These are phyloP conservation scores for Oscheius sp. DNA, from an alignment of 2,888 invertebrate species.

Conservation along the genomic window DNA sequence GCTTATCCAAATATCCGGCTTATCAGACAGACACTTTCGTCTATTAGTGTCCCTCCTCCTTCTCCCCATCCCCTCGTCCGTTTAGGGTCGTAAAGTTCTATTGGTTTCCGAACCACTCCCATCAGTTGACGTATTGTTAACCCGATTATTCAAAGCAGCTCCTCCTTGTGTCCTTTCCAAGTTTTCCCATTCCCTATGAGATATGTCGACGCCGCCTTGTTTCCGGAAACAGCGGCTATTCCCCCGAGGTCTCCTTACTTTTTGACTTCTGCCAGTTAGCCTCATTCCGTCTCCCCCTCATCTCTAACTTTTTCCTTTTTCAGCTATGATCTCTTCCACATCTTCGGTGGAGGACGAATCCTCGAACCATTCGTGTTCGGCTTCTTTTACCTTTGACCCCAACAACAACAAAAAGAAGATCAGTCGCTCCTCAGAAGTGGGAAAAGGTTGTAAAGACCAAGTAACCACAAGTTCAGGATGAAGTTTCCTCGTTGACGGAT, in stretches of 20 bases:
- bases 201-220: no score
- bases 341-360: constrained; percentile 54
- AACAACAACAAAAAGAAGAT: constrained; percentile 54
- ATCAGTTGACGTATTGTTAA: no score
- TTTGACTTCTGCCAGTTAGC: not conserved
- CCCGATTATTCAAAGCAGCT: no score
- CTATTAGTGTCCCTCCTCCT: no score
- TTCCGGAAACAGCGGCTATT: not conserved
- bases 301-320: not conserved
- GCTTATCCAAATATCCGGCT: no score
- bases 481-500: constrained; percentile 34
- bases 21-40: no score
- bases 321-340: constrained; percentile 39
- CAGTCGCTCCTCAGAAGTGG: constrained; percentile 26
- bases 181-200: no score
- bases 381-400: constrained; percentile 60
- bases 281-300: not conserved
- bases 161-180: no score
- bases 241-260: not conserved
- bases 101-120: no score
- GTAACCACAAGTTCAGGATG: constrained; percentile 27
- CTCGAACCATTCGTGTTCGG: constrained; percentile 55
- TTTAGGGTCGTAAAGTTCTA: no score
- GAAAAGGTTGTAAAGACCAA: not conserved
- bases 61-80: no score